phyloP scores from a whole-genome alignment of 2,888 invertebrate genomes.

The Drosophila prolongata region DNA sequence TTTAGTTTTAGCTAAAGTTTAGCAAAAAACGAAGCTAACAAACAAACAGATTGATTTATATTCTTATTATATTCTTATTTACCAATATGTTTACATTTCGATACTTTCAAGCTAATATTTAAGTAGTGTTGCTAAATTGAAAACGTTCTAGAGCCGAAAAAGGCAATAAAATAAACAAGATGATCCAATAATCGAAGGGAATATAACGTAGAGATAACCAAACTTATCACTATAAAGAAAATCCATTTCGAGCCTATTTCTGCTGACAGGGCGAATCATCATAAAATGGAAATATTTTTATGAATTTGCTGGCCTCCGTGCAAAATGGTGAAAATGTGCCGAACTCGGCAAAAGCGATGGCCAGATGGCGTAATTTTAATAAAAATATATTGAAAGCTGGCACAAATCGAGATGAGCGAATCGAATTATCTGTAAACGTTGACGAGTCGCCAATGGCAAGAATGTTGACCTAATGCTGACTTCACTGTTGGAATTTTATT shows the following conservation, averaged over 20 bases:
- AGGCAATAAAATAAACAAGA: slow-evolving; percentile 7
- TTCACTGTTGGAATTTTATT: slow-evolving; percentile 40
- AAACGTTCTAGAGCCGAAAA: background rate
- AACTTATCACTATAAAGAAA: slow-evolving; percentile 23
- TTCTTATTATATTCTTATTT: background rate
- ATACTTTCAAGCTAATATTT: too few relatives aligned
- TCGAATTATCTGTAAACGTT: slow-evolving; percentile 43
- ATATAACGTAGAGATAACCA: slow-evolving; percentile 4
- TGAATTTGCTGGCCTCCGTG: slow-evolving; percentile 19
- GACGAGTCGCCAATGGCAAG: slow-evolving; percentile 39
- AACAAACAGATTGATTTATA: too few relatives aligned
- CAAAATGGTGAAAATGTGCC: slow-evolving; percentile 10
- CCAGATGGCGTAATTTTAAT: slow-evolving; percentile 52
- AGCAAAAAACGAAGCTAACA: too few relatives aligned
- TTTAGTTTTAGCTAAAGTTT: too few relatives aligned
- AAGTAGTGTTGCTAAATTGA: too few relatives aligned
- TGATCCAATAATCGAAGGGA: slow-evolving; percentile 5
- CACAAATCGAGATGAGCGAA: slow-evolving; percentile 43
- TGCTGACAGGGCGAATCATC: slow-evolving; percentile 40
- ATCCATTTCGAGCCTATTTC: slow-evolving; percentile 9
- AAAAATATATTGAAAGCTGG: slow-evolving; percentile 53
- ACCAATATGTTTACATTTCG: background rate
- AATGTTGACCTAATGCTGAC: slow-evolving; percentile 49
- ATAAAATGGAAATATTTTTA: slow-evolving; percentile 39
- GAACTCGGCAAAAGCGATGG: slow-evolving; percentile 24